Percentiles rank a stretch among this genome's conserved stretches.
These are phyloP conservation scores for Meloidogyne hapla DNA, from an alignment of 1,140 invertebrate genomes.

Conservation along the genomic window DNA sequence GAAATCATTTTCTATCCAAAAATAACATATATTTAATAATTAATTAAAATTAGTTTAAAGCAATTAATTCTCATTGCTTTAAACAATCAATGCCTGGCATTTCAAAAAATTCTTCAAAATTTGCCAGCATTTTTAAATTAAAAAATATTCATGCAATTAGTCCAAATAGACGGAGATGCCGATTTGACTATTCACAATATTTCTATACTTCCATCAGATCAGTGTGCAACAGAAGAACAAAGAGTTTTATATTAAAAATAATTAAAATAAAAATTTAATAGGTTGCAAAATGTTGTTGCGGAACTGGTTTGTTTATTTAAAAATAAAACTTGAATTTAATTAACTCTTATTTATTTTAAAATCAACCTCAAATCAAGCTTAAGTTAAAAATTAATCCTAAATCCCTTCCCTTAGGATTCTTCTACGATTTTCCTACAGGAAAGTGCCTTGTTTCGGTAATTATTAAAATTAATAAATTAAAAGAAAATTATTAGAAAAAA, in stretches of 20 bases:
- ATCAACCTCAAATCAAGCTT: too few species aligned
- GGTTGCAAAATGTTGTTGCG: constrained; percentile 63
- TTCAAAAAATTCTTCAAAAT: background rate
- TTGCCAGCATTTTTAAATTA: background rate
- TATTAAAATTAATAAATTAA: too few species aligned
- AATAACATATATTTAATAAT: background rate
- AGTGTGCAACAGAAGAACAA: constrained; percentile 63
- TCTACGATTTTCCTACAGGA: constrained; percentile 41
- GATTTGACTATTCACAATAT: constrained; percentile 63
- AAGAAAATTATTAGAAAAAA: background rate
- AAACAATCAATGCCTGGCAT: background rate
- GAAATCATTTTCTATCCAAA: background rate
- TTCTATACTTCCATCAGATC: constrained; percentile 61
- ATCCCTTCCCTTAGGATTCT: constrained; percentile 18
- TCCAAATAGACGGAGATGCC: constrained; percentile 54
- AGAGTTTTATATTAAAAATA: constrained; percentile 38
- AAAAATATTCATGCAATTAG: constrained; percentile 16
- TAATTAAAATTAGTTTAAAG: too few species aligned
- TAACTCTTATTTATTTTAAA: background rate
- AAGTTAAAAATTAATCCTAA: too few species aligned
- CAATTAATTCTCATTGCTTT: background rate
- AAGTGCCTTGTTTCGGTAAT: constrained; percentile 52
- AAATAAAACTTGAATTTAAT: constrained; percentile 45
- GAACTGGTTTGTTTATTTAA: constrained; percentile 44
- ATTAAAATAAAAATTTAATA: constrained; percentile 24